A percentile compares a stretch with the other conserved stretches of the same genome.
Evolutionary conservation across 2,113 vertebrate species (phyloP).

Genomic region (Lycaon pictus): DNA sequence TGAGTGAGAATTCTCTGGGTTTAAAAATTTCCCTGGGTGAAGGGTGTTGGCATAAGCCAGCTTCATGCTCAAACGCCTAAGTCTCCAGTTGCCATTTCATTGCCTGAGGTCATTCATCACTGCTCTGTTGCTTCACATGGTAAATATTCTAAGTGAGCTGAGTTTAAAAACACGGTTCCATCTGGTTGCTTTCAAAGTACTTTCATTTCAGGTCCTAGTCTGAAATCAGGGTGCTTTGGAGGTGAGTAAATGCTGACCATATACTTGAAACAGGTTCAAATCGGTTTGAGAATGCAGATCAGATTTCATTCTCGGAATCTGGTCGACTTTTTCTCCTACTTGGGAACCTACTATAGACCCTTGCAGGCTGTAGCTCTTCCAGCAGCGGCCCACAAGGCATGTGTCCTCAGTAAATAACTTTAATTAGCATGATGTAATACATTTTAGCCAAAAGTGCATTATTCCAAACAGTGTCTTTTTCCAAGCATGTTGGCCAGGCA

Average conservation of each 20-base stretch:
- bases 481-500: neutral
- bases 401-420: neutral
- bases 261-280: neutral
- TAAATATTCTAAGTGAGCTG: constrained; percentile 18
- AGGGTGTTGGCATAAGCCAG: neutral
- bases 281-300: constrained; percentile 32
- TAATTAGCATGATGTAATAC: constrained; percentile 61
- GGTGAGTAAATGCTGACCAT: neutral
- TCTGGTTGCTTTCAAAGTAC: constrained; percentile 16
- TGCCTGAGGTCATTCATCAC: neutral
- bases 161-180: neutral
- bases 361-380: neutral
- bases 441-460: constrained; percentile 36
- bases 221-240: constrained; percentile 30
- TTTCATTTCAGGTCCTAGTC: neutral
- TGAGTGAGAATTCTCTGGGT: neutral
- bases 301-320: constrained; percentile 54
- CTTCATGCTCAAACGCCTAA: neutral
- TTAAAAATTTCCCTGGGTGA: neutral
- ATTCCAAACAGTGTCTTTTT: constrained; percentile 42
- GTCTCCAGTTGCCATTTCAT: neutral
- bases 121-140: neutral
- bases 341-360: neutral
- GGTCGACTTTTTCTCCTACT: neutral
- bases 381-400: neutral